Base-by-base conservation (phyloP, 1,140 invertebrate species). In the Argopecten irradians region DNA sequence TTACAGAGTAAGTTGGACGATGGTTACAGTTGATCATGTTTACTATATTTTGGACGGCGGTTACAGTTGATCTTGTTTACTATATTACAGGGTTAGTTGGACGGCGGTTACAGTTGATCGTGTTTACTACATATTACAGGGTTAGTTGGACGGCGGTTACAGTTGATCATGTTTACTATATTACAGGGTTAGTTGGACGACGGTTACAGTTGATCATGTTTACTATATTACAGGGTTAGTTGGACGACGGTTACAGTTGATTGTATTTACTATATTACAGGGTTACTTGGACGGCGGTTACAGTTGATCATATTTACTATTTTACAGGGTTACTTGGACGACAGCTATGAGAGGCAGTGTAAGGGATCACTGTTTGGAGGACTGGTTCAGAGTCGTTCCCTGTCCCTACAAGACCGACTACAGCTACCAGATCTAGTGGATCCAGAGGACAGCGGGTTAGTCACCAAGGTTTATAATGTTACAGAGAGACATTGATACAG, bases 281-380 rank as follows among this genome's bases (percentile, higher is more conserved):
- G n/a, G n/a, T n/a, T n/a, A n/a, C n/a, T n/a, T n/a, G n/a, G n/a
- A n/a, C n/a, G n/a, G n/a, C n/a, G 5, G 5, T 5, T 39, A 39
- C 36, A 39, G 36, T 71, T 71, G 9, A 46, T 19, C 2, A 5
- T 71, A n/a, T n/a, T n/a, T n/a, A n/a, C n/a, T 39, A 13, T 39
- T 34, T 91, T 88, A 33, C 83, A 90, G 86, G 87, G 89, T 55
- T 85, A 55, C 13, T 41, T 91, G 22, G 89, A 86, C 86, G 92
- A 93, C 35, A 32, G 19, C 13, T 90, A 93, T 91, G 93, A 93
- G 55, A 86, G 87, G 43, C 46, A n/a, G 22, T 91, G 88, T 32
- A 90, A 89, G 0, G 82, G 28, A 14, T 90, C 92, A 13, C 88
- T 93, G 46, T 93, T 93, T 92, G 93, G 93, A 34, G 93, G 90